Evolutionary conservation across 2,888 invertebrate genomes (phyloP).

Genomic region (Limenitis camilla): DNA sequence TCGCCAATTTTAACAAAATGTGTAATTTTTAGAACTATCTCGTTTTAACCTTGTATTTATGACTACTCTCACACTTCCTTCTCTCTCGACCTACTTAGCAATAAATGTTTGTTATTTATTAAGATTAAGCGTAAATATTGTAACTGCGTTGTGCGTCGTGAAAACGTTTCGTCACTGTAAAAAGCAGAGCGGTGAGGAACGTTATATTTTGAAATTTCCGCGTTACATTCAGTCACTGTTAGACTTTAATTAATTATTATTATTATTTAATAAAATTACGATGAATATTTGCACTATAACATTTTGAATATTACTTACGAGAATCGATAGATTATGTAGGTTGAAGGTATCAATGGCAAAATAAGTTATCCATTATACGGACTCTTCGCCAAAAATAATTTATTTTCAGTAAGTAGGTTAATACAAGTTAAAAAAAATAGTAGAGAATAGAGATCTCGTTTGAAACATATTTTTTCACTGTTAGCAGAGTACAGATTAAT

Average conservation of each 20-base stretch:
- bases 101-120: conserved; percentile 35
- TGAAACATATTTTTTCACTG: too few species aligned
- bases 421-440: too few species aligned
- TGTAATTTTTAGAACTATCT: background rate
- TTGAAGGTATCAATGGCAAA: too few species aligned
- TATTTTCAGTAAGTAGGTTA: too few species aligned
- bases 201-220: conserved; percentile 22
- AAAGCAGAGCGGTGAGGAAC: conserved; percentile 11
- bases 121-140: conserved; percentile 27
- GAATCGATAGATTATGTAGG: too few species aligned
- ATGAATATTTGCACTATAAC: too few species aligned
- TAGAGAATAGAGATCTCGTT: too few species aligned
- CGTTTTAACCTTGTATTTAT: conserved; percentile 34
- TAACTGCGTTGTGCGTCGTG: conserved; percentile 28
- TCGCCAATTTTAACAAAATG: background rate
- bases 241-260: background rate
- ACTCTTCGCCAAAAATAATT: too few species aligned
- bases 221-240: conserved; percentile 10
- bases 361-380: too few species aligned
- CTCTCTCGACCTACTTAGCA: conserved; percentile 39
- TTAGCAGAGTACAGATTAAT: too few species aligned
- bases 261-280: background rate
- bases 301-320: too few species aligned
- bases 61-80: conserved; percentile 35
- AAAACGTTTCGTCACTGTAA: conserved; percentile 22